Conservation (phyloP, 1,140 invertebrate genomes). For the Nautilus pompilius region DNA sequence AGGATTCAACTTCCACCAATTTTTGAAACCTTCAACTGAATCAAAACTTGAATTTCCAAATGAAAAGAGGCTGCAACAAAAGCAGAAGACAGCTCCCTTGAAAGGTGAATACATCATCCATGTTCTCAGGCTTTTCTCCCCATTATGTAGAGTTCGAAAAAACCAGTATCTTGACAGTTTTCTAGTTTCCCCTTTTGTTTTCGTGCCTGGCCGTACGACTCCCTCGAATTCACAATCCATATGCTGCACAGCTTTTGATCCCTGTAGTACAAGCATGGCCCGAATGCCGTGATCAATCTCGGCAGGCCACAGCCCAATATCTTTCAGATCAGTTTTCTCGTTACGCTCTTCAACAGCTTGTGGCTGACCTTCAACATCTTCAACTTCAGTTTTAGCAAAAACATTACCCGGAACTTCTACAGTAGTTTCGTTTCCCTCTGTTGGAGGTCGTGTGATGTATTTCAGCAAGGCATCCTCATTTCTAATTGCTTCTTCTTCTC, state of each 20-base stretch:
- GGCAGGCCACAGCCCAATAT: background rate
- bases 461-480: background rate
- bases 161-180: background rate
- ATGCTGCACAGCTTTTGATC: background rate
- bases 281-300: background rate
- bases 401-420: background rate
- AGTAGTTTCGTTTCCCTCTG: background rate
- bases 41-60: background rate
- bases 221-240: background rate
- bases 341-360: background rate
- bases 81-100: background rate
- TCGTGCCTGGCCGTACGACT: background rate
- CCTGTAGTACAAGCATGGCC: background rate
- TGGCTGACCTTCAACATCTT: background rate
- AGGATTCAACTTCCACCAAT: background rate
- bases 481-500: background rate
- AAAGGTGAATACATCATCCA: background rate
- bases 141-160: background rate
- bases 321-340: background rate
- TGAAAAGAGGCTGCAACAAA: background rate
- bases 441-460: background rate
- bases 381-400: background rate
- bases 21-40: background rate
- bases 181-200: background rate
- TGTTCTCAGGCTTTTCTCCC: background rate